Evolutionary conservation across 2,888 invertebrate genomes (phyloP), one percentile per base, ranked within the genome.

Genomic region (Argyra leucocephala): DNA sequence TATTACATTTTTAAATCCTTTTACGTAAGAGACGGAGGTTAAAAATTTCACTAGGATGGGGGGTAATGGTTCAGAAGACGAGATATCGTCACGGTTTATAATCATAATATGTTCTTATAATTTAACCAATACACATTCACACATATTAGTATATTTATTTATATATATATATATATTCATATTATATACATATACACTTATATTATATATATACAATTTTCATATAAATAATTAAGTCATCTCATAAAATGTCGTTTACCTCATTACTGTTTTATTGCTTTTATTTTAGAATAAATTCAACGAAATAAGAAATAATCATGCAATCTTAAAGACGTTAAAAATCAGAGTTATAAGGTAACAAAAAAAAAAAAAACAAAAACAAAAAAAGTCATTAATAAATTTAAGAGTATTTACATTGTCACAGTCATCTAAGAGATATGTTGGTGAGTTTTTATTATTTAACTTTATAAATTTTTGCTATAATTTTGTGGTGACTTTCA

Each of bases 201-300:
- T 31, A 10, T 31, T 31, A 31, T 31, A n/a, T 48, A 48, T 18
- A 48, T 48, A n/a, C n/a, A 48, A n/a, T n/a, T n/a, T n/a, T 18
- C n/a, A 48, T 18, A 48, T 48, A 48, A 48, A 48, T 48, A 48
- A 48, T 48, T 48, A 48, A 48, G 48, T 48, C 48, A 48, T 48
- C 48, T 48, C 15, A 48, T 48, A 48, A 48, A 48, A 48, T 48
- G 48, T 48, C 48, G 48, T 48, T 48, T 48, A 48, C 48, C 48
- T 48, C 48, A 48, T 48, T 48, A 48, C 18, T 48, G 48, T 48
- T 48, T 48, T 48, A 48, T 31, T 10, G 31, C 10, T 31, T 31
- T 31, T 7, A 7, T 31, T 31, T n/a, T n/a, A n/a, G n/a, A n/a
- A n/a, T n/a, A n/a, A n/a, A n/a, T n/a, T n/a, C n/a, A n/a, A n/a